A percentile compares a stretch with the other conserved stretches of the same genome.
Conservation (phyloP, 2,797 vertebrate genomes). For the Epinephelus coioides region DNA sequence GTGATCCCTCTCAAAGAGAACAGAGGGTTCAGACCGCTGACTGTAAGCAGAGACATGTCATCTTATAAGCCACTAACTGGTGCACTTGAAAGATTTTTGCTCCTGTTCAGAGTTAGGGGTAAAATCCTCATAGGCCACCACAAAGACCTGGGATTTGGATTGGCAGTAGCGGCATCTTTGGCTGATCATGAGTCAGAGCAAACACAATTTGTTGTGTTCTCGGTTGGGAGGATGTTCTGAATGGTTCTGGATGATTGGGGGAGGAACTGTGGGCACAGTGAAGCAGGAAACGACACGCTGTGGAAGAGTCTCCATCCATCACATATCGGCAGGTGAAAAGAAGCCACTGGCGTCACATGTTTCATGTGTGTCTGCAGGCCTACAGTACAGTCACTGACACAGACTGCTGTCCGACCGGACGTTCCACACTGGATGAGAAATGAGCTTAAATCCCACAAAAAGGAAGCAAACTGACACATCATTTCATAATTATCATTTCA, state of each 20-base stretch:
- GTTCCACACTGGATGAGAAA: neutral
- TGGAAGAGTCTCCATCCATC: constrained; percentile 5
- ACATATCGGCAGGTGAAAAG: constrained; percentile 4
- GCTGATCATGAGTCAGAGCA: neutral
- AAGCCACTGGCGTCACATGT: neutral
- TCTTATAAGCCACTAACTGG: neutral
- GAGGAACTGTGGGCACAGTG: neutral
- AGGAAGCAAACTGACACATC: neutral
- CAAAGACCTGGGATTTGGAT: neutral
- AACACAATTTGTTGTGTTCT: neutral
- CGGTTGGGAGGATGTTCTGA: neutral
- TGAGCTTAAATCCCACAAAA: neutral
- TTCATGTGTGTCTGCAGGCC: neutral
- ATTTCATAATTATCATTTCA: too few species aligned
- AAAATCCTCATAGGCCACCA: neutral
- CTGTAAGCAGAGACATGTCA: neutral
- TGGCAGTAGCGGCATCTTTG: neutral
- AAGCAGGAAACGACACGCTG: neutral
- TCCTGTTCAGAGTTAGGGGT: neutral
- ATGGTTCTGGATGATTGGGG: neutral
- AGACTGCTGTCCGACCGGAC: neutral
- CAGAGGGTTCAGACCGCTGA: neutral
- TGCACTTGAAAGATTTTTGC: neutral
- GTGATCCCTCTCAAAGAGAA: neutral
- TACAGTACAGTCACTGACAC: neutral